These are phyloP conservation scores for Danionella dracula DNA, from an alignment of 2,797 vertebrate species.

Conservation along the genomic window DNA sequence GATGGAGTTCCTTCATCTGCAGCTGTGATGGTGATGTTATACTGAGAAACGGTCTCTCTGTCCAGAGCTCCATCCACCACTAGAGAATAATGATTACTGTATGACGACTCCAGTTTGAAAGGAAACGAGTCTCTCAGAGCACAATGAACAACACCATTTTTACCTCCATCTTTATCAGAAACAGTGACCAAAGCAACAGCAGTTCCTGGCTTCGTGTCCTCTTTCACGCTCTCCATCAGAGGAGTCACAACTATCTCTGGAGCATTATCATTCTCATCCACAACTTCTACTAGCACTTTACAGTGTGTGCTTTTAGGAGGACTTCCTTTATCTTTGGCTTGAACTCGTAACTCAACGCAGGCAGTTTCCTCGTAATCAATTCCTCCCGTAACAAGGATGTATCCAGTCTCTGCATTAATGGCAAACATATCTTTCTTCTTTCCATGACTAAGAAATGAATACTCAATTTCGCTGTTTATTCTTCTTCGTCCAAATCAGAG, in stretches of 20 bases:
- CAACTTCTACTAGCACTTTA: slow-evolving; percentile 63
- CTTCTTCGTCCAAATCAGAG: slow-evolving; percentile 42
- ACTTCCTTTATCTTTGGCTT: slow-evolving; percentile 55
- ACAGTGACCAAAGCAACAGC: slow-evolving; percentile 72
- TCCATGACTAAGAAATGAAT: slow-evolving; percentile 9
- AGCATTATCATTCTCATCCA: slow-evolving; percentile 67
- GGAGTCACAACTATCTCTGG: slow-evolving; percentile 69
- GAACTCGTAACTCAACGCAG: slow-evolving; percentile 70
- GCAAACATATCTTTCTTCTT: not conserved
- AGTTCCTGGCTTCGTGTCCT: slow-evolving; percentile 62
- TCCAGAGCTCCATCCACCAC: slow-evolving; percentile 7
- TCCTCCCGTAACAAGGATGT: slow-evolving; percentile 61
- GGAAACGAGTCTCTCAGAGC: slow-evolving; percentile 35
- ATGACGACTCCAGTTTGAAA: slow-evolving; percentile 48
- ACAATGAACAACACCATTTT: slow-evolving; percentile 56
- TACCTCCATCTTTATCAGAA: slow-evolving; percentile 69
- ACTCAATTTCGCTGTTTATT: slow-evolving; percentile 31
- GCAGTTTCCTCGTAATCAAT: slow-evolving; percentile 71
- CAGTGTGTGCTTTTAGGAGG: slow-evolving; percentile 50
- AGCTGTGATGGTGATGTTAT: slow-evolving; percentile 49
- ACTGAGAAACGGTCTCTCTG: slow-evolving; percentile 16
- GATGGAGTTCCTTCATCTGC: slow-evolving; percentile 52
- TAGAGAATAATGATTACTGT: slow-evolving; percentile 33
- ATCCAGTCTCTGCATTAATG: slow-evolving; percentile 53
- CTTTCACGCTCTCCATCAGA: slow-evolving; percentile 62